Percentiles rank a stretch among this genome's conserved stretches.
Conservation (phyloP, 2,888 invertebrate genomes). For the Abrostola triplasia region DNA sequence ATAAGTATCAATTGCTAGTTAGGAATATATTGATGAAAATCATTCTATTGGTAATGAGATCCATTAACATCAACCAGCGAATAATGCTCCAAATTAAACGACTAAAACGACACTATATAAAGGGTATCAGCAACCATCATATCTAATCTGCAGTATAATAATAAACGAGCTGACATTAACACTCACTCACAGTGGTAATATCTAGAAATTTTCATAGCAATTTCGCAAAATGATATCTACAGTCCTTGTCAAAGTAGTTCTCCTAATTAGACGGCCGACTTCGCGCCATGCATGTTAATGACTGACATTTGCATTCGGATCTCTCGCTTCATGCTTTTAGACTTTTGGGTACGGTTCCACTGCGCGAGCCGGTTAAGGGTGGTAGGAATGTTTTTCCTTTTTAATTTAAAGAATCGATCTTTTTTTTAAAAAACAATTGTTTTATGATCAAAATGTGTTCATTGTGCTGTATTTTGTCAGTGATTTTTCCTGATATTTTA, state of each 20-base stretch:
- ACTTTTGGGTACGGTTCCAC: conserved; percentile 49
- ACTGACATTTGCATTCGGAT: conserved; percentile 85
- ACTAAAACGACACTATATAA: conserved; percentile 6
- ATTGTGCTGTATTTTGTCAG: too few relatives aligned
- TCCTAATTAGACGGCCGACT: conserved; percentile 85
- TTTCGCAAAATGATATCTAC: conserved; percentile 73
- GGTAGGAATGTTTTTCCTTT: conserved; percentile 8
- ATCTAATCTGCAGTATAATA: conserved; percentile 20
- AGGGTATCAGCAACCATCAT: conserved; percentile 25
- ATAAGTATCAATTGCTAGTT: too few relatives aligned
- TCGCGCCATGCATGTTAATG: conserved; percentile 86
- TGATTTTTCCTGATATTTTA: too few relatives aligned
- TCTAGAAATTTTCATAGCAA: conserved; percentile 67
- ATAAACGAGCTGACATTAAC: conserved; percentile 39
- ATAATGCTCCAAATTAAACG: not conserved
- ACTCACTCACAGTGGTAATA: conserved; percentile 56
- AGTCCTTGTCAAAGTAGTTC: conserved; percentile 76
- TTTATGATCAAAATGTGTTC: too few relatives aligned
- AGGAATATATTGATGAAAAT: not conserved
- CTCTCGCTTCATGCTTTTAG: conserved; percentile 57
- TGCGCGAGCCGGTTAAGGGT: conserved; percentile 18
- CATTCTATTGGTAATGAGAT: not conserved
- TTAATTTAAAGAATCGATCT: not conserved
- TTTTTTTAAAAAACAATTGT: too few relatives aligned
- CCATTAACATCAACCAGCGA: not conserved